A percentile compares a stretch with the other conserved stretches of the same genome.
Conservation (phyloP, 1,140 invertebrate species). For the Agrypnia vestita region DNA sequence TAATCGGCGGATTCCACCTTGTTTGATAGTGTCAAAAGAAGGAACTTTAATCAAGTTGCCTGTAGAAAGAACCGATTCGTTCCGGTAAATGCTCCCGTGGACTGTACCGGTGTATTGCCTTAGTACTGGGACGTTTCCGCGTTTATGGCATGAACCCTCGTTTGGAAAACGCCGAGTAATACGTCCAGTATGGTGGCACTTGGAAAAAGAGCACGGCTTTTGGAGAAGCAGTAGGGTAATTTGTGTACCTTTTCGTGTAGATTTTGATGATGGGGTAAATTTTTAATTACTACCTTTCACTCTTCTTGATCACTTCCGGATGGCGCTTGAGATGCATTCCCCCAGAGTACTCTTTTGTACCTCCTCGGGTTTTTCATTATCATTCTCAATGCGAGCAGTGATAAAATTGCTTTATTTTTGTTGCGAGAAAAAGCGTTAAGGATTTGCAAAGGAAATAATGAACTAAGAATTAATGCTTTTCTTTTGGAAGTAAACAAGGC, state of each 20-base stretch:
- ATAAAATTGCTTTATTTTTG: constrained; percentile 45
- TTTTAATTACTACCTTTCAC: constrained; percentile 28
- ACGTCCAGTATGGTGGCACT: constrained; percentile 14
- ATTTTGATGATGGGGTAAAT: background rate
- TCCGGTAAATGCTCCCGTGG: constrained; percentile 38
- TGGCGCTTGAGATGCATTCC: constrained; percentile 38
- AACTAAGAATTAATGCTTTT: constrained; percentile 37
- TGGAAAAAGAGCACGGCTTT: background rate
- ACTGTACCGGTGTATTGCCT: constrained; percentile 13
- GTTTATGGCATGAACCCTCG: constrained; percentile 22
- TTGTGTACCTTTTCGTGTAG: background rate
- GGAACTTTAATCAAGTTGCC: constrained; percentile 35
- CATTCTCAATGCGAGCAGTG: constrained; percentile 40
- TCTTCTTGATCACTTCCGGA: background rate
- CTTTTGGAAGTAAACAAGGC: background rate
- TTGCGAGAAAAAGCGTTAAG: constrained; percentile 35
- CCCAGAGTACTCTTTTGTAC: constrained; percentile 40
- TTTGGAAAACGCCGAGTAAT: background rate
- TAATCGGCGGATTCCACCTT: constrained; percentile 24
- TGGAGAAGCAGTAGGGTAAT: background rate
- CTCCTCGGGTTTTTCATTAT: constrained; percentile 39
- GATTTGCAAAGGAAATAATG: constrained; percentile 43
- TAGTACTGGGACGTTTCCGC: constrained; percentile 31
- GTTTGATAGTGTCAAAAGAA: constrained; percentile 39
- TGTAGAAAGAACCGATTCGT: constrained; percentile 44